Evolutionary conservation across 2,888 invertebrate genomes (phyloP).

Genomic region (Sericinus montela): DNA sequence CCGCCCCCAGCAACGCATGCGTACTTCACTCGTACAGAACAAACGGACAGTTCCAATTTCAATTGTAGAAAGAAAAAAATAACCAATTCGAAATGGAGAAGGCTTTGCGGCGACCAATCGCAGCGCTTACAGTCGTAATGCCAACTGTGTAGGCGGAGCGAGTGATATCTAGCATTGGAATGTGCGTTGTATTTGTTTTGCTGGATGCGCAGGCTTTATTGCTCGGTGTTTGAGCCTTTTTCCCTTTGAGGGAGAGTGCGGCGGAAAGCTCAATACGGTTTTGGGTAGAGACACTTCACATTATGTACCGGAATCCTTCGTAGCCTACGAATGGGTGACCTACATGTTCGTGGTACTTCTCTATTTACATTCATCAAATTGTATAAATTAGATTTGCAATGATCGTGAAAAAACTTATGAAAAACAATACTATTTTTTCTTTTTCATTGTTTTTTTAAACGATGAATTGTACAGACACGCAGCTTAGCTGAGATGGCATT

Average conservation of each 20-base stretch:
- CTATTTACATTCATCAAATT: background rate
- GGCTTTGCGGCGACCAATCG: constrained; percentile 75
- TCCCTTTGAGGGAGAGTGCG: constrained; percentile 66
- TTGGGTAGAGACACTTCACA: constrained; percentile 65
- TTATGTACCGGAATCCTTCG: constrained; percentile 60
- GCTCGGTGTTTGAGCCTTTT: constrained; percentile 73
- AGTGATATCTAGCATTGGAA: constrained; percentile 80
- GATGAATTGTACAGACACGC: constrained; percentile 27
- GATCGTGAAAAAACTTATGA: too few species aligned
- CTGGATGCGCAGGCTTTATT: constrained; percentile 74
- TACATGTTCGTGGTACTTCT: constrained; percentile 23
- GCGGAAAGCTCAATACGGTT: constrained; percentile 70
- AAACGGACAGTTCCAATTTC: constrained; percentile 75
- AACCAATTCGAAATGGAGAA: constrained; percentile 78
- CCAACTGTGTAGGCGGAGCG: constrained; percentile 77
- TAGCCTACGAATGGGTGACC: constrained; percentile 47
- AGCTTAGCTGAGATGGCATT: constrained; percentile 52
- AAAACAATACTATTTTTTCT: too few species aligned
- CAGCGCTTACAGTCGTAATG: constrained; percentile 75
- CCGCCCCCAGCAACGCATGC: constrained; percentile 67
- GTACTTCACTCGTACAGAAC: constrained; percentile 60
- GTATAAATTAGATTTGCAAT: too few species aligned
- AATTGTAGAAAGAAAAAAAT: constrained; percentile 79
- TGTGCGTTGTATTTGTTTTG: constrained; percentile 78
- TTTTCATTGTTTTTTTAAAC: constrained; percentile 22